Conservation (phyloP, 2,113 vertebrate species). For the Oncorhynchus gorbuscha region DNA sequence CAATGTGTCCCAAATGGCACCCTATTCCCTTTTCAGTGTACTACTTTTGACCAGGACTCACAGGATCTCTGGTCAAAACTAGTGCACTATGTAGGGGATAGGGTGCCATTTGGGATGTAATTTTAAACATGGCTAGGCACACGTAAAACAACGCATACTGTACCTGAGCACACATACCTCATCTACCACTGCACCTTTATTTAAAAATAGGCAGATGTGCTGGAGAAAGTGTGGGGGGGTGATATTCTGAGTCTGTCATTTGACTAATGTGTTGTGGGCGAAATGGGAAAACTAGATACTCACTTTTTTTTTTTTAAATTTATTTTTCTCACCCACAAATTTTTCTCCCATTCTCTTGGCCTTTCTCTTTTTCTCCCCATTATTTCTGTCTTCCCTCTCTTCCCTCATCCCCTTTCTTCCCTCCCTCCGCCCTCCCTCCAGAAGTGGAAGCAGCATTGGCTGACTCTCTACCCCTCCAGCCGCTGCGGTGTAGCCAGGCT, state of each 20-base stretch:
- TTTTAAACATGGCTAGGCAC: background rate
- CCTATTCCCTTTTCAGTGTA: too few species aligned
- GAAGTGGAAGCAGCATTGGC: conserved; percentile 89
- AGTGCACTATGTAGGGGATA: too few species aligned
- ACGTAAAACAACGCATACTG: background rate
- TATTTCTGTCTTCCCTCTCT: background rate
- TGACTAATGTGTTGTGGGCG: conserved; percentile 14
- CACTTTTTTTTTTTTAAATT: background rate
- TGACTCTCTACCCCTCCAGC: conserved; percentile 81
- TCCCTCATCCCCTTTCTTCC: background rate
- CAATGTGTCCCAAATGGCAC: too few species aligned
- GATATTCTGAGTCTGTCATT: background rate
- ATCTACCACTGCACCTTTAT: background rate
- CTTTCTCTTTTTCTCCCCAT: background rate
- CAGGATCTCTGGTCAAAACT: too few species aligned
- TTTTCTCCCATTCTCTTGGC: background rate
- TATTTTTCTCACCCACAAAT: background rate
- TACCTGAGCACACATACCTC: background rate
- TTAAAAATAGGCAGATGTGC: background rate
- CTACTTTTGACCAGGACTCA: too few species aligned
- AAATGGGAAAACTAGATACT: background rate
- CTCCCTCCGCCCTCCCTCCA: conserved; percentile 44
- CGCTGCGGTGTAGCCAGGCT: conserved; percentile 82
- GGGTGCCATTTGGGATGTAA: background rate
- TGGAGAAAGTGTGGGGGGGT: background rate